Percentiles rank a stretch among this genome's conserved stretches.
Evolutionary conservation across 2,797 vertebrate genomes (phyloP).

Genomic region (Galagoides demidoff): DNA sequence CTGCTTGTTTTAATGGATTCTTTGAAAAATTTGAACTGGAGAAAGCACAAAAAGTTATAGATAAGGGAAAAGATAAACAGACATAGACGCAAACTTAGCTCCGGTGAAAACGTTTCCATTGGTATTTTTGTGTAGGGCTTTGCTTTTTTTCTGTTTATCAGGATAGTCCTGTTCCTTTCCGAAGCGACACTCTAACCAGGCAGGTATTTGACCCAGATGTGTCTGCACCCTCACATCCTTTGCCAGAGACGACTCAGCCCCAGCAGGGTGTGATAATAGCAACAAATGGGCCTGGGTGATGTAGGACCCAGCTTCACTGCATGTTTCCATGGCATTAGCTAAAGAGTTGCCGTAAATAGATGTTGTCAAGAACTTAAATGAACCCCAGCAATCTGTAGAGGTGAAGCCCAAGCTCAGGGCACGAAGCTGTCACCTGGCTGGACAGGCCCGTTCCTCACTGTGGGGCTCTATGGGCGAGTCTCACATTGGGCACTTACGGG

Average conservation of each 20-base stretch:
- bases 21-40: conserved; percentile 5
- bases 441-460: background rate
- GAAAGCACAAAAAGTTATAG: conserved; percentile 3
- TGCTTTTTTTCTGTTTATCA: background rate
- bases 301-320: background rate
- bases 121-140: background rate
- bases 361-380: background rate
- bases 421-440: background rate
- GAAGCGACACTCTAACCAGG: background rate
- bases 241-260: background rate
- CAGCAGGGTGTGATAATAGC: background rate
- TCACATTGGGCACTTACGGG: background rate
- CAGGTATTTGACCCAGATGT: background rate
- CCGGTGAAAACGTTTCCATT: background rate
- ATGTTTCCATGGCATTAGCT: background rate
- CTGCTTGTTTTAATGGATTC: background rate
- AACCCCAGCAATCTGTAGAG: background rate
- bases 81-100: background rate
- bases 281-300: background rate
- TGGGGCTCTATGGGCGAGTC: background rate
- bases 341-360: background rate
- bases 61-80: background rate
- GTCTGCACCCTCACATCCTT: fast-evolving
- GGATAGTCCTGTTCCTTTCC: background rate
- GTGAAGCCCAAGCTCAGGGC: background rate